A percentile compares a stretch with the other conserved stretches of the same genome.
phyloP scores from a whole-genome alignment of 2,888 invertebrate species.

The Drosophila heteroneura region DNA sequence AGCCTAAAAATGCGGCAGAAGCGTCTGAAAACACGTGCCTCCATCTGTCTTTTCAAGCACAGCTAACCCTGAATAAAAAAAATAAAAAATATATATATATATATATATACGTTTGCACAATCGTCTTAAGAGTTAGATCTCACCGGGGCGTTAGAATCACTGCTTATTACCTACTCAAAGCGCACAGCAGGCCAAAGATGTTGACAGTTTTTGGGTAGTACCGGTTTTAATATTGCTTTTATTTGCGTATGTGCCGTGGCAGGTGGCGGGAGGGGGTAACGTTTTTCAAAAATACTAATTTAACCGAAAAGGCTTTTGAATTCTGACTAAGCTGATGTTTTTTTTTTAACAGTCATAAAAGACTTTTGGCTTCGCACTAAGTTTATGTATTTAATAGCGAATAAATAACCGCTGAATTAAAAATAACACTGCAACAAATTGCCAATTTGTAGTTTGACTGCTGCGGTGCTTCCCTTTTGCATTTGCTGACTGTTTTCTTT shows the following conservation, averaged over 20 bases:
- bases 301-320: conserved; percentile 5
- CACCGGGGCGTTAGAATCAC: conserved; percentile 23
- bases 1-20: conserved; percentile 14
- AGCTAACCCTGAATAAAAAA: conserved; percentile 18
- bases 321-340: not conserved
- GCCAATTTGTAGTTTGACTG: conserved; percentile 56
- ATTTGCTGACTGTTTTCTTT: conserved; percentile 5
- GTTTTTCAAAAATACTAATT: conserved; percentile 53
- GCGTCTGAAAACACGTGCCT: conserved; percentile 27
- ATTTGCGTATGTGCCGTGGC: not conserved
- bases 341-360: not conserved
- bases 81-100: conserved; percentile 5
- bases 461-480: conserved; percentile 10
- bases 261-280: not conserved
- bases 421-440: conserved; percentile 67
- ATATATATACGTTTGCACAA: conserved; percentile 24
- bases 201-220: conserved; percentile 46
- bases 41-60: conserved; percentile 18
- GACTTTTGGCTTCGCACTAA: conserved; percentile 20
- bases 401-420: conserved; percentile 76
- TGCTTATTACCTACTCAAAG: conserved; percentile 9
- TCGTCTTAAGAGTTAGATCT: conserved; percentile 7
- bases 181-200: conserved; percentile 36
- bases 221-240: conserved; percentile 37
- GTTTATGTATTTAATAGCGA: conserved; percentile 41